phyloP scores from a whole-genome alignment of 1,140 invertebrate genomes.

The Dermatophagoides farinae region DNA sequence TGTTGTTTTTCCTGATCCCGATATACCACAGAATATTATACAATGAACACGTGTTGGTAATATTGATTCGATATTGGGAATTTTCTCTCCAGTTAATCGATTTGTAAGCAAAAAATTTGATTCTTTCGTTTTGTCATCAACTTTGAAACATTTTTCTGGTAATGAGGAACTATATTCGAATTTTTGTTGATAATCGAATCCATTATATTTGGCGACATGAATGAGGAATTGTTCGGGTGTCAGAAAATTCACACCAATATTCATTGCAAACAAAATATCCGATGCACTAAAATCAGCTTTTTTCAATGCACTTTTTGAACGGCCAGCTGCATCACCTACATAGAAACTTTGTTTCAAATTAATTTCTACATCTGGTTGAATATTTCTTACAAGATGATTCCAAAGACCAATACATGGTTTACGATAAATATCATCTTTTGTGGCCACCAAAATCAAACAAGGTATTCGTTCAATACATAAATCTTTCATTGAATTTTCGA shows the following conservation, averaged over 20 bases:
- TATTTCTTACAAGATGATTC: constrained; percentile 1
- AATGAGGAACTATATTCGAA: not conserved
- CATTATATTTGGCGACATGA: not conserved
- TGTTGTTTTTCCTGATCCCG: constrained; percentile 14
- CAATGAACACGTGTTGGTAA: not conserved
- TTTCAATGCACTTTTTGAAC: constrained; percentile 4
- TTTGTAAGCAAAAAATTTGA: not conserved
- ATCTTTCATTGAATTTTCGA: constrained; percentile 4
- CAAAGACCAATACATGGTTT: constrained; percentile 17
- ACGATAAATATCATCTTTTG: constrained; percentile 11
- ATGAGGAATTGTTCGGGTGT: constrained; percentile 17
- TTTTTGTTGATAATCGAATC: not conserved
- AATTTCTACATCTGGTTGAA: constrained; percentile 8
- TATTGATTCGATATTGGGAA: not conserved
- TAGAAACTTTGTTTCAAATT: constrained; percentile 14
- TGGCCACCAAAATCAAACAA: constrained; percentile 13
- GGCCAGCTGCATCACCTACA: constrained; percentile 18
- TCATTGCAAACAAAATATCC: constrained; percentile 17
- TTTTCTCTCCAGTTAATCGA: not conserved
- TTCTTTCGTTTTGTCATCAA: not conserved
- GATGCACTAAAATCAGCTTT: constrained; percentile 15
- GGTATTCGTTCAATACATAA: constrained; percentile 14
- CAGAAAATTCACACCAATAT: constrained; percentile 11
- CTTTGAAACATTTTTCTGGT: not conserved
- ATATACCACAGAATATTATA: constrained; percentile 12